phyloP scores from a whole-genome alignment of 2,888 invertebrate species.

The Pelosia muscerda region DNA sequence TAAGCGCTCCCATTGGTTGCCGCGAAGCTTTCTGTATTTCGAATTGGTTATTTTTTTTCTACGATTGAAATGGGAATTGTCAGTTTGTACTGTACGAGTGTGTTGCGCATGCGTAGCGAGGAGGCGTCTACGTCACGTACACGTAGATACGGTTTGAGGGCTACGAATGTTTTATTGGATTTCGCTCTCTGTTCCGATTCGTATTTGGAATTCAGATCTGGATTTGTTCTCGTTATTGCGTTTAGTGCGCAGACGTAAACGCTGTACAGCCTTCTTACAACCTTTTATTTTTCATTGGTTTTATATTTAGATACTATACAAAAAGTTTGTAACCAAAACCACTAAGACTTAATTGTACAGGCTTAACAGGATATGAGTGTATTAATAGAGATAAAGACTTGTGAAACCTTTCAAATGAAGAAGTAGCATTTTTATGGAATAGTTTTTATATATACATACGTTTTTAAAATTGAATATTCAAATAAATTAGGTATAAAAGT shows the following conservation, averaged over 20 bases:
- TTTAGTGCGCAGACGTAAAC: constrained; percentile 76
- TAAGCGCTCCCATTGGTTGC: constrained; percentile 83
- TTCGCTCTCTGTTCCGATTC: constrained; percentile 80
- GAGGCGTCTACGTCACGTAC: constrained; percentile 83
- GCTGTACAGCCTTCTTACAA: constrained; percentile 30
- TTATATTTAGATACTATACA: constrained; percentile 7
- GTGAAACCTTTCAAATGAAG: background rate
- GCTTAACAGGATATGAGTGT: no score
- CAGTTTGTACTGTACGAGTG: constrained; percentile 80
- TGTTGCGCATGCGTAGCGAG: constrained; percentile 77
- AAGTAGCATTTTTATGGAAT: background rate
- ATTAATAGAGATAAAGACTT: background rate
- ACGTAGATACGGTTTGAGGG: constrained; percentile 82
- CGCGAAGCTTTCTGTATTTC: constrained; percentile 84
- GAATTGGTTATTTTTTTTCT: constrained; percentile 87
- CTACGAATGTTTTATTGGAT: constrained; percentile 85
- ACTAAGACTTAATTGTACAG: background rate
- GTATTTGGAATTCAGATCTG: constrained; percentile 78
- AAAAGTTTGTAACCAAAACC: background rate
- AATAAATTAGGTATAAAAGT: no score
- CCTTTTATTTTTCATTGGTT: constrained; percentile 21
- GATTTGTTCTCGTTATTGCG: constrained; percentile 71
- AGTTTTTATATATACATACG: background rate
- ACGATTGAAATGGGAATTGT: constrained; percentile 85
- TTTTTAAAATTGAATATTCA: no score